These are phyloP conservation scores for Rhinella marina DNA, from an alignment of 2,797 vertebrate species.

Conservation along the genomic window DNA sequence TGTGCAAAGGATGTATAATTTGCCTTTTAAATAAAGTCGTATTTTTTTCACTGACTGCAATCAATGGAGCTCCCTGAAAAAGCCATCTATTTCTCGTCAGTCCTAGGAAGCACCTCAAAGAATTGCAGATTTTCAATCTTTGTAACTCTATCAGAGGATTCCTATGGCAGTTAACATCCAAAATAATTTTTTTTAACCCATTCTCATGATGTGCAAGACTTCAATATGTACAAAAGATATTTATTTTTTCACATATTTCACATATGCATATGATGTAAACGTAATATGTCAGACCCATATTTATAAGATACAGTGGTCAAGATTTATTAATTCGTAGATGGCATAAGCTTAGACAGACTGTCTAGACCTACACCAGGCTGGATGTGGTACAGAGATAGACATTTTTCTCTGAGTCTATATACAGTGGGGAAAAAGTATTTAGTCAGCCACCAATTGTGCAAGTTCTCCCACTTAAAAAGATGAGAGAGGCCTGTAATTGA, in stretches of 20 bases:
- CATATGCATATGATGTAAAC: neutral
- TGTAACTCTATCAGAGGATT: conserved; percentile 15
- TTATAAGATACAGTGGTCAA: neutral
- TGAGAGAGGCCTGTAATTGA: too few relatives aligned
- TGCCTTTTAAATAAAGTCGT: conserved; percentile 41
- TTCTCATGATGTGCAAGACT: neutral
- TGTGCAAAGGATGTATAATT: conserved; percentile 16
- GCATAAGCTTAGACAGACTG: too few relatives aligned
- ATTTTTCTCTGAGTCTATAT: too few relatives aligned
- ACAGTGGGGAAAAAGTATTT: too few relatives aligned
- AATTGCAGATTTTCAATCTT: neutral
- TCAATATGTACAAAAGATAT: conserved; percentile 13
- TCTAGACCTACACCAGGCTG: too few relatives aligned
- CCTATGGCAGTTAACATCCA: conserved; percentile 28
- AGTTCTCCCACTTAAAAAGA: too few relatives aligned
- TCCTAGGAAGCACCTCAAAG: conserved; percentile 1
- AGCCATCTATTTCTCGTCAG: neutral
- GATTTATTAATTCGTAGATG: too few relatives aligned
- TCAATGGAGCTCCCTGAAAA: conserved; percentile 20
- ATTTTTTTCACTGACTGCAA: conserved; percentile 27
- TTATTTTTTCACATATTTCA: neutral
- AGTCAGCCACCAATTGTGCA: too few relatives aligned
- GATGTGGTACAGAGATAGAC: too few relatives aligned
- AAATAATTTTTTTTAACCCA: neutral
- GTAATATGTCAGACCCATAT: neutral